Evolutionary conservation across 2,888 invertebrate genomes (phyloP).

Genomic region (Idaea dimidiata): DNA sequence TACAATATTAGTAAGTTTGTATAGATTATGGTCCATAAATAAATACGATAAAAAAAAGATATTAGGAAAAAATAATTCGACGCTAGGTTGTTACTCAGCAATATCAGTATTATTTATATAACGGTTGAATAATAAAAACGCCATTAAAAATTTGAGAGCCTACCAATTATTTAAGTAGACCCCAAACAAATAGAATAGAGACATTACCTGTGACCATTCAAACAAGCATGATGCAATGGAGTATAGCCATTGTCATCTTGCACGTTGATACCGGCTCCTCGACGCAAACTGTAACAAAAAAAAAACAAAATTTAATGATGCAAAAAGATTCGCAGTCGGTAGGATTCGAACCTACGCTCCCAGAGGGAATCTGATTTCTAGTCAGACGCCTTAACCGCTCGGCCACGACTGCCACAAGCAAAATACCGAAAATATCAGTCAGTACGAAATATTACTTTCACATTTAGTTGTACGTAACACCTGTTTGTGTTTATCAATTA

Average conservation of each 20-base stretch:
- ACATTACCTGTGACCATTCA: constrained; percentile 94
- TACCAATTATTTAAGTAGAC: too few species aligned
- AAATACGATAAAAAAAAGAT: too few species aligned
- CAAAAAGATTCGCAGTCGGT: constrained; percentile 84
- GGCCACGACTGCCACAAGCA: constrained; percentile 86
- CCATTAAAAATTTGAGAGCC: too few species aligned
- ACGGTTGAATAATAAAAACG: too few species aligned
- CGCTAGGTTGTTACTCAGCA: too few species aligned
- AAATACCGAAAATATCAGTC: constrained; percentile 29
- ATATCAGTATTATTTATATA: too few species aligned
- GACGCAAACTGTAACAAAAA: constrained; percentile 86
- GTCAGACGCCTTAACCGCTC: constrained; percentile 95
- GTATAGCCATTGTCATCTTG: constrained; percentile 97
- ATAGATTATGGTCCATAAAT: too few species aligned
- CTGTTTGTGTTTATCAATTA: neutral
- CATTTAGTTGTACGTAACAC: neutral
- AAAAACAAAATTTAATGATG: constrained; percentile 29
- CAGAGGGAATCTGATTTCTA: constrained; percentile 95
- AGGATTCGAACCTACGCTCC: constrained; percentile 95
- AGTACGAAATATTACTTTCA: constrained; percentile 1
- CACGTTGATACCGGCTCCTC: constrained; percentile 95
- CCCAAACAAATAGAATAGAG: constrained; percentile 1
- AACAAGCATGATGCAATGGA: constrained; percentile 95
- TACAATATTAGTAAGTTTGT: too few species aligned
- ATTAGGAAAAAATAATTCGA: too few species aligned